phyloP scores from a whole-genome alignment of 2,113 vertebrate species.

The Alaudala cheleensis region DNA sequence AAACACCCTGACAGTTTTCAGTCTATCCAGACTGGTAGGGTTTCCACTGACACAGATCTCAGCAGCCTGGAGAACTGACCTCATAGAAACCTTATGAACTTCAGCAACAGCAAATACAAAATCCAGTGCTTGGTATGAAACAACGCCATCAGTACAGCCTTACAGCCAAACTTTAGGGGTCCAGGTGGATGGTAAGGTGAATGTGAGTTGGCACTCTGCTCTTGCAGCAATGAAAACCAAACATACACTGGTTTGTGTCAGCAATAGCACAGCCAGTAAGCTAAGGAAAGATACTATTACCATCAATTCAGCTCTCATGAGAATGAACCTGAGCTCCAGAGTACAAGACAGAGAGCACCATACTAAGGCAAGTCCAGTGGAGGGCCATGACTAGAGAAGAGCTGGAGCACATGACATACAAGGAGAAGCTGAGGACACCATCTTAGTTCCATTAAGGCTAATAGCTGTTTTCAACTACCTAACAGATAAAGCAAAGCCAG shows the following conservation, averaged over 20 bases:
- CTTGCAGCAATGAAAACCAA: not conserved
- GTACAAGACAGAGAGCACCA: not conserved
- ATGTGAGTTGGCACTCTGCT: not conserved
- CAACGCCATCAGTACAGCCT: not conserved
- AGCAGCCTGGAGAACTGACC: not conserved
- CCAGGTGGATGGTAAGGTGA: not conserved
- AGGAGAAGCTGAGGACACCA: not conserved
- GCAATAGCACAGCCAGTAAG: not conserved
- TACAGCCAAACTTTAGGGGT: not conserved
- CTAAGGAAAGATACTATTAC: not conserved
- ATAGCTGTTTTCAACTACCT: not conserved
- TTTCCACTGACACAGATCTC: not conserved
- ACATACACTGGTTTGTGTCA: not conserved
- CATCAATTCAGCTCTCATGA: not conserved
- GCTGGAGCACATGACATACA: not conserved
- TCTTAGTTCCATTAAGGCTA: not conserved
- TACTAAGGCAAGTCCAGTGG: not conserved
- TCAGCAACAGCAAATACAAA: not conserved
- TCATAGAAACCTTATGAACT: not conserved
- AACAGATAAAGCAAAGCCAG: not conserved
- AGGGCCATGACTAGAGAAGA: not conserved
- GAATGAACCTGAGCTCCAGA: not conserved
- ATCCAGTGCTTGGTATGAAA: not conserved
- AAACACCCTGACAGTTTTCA: not conserved
- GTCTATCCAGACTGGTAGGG: not conserved